These are phyloP conservation scores for Ecliptopera silaceata DNA, from an alignment of 2,888 invertebrate genomes.

Conservation along the genomic window DNA sequence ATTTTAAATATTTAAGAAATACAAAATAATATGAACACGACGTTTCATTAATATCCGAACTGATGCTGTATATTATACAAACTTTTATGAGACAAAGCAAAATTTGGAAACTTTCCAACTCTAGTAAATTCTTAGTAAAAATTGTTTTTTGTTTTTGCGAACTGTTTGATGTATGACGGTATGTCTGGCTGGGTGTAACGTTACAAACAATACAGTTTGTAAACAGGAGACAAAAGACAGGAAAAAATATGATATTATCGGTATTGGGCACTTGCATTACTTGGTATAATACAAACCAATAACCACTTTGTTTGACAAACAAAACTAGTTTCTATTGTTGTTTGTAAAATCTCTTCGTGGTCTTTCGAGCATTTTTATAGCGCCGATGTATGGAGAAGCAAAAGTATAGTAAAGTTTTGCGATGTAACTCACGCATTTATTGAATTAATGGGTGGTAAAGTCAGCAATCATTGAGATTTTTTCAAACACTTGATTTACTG, in stretches of 20 bases:
- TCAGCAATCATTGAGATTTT: no score
- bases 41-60: constrained; percentile 15
- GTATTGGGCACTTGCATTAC: neutral
- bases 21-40: neutral
- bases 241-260: neutral
- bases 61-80: constrained; percentile 13
- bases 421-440: no score
- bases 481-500: no score
- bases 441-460: no score
- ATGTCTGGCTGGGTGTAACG: constrained; percentile 7
- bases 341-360: neutral
- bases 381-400: neutral
- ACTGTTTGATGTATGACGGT: constrained; percentile 27
- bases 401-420: no score
- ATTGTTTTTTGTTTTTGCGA: constrained; percentile 31
- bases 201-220: constrained; percentile 7
- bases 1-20: no score
- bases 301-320: no score
- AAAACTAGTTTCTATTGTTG: no score
- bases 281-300: neutral
- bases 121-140: constrained; percentile 33
- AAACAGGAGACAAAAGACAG: constrained; percentile 4
- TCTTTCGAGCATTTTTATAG: neutral
- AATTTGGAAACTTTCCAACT: constrained; percentile 32
- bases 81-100: constrained; percentile 26